Percentiles rank a stretch among this genome's conserved stretches.
These are phyloP conservation scores for Neosilurus hyrtlii DNA, from an alignment of 2,797 vertebrate genomes.

Conservation along the genomic window DNA sequence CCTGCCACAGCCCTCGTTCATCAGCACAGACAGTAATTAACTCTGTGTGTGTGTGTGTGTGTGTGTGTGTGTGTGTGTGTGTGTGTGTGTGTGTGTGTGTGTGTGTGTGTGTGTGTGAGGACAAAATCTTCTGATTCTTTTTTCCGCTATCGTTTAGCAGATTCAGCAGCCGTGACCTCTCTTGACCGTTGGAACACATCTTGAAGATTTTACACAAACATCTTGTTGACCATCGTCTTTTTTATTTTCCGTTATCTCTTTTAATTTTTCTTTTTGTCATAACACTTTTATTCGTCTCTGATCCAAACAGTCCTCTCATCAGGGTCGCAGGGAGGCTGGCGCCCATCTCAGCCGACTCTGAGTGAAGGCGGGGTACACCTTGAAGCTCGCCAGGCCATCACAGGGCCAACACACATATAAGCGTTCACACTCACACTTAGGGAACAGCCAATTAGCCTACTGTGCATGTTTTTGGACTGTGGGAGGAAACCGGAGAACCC, in stretches of 20 bases:
- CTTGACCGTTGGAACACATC: neutral
- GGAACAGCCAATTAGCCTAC: too few species aligned
- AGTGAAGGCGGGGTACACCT: too few species aligned
- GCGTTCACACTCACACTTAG: too few species aligned
- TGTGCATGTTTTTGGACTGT: too few species aligned
- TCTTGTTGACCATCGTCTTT: neutral
- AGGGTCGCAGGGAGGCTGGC: too few species aligned
- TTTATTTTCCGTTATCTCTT: neutral
- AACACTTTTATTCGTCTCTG: neutral
- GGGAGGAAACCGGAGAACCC: too few species aligned
- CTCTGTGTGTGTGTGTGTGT: constrained; percentile 32
- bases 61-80: constrained; percentile 33
- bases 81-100: constrained; percentile 27
- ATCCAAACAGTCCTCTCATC: neutral
- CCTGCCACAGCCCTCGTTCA: constrained; percentile 28
- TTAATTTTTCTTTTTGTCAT: neutral
- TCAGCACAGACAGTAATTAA: constrained; percentile 47
- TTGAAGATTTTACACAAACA: neutral
- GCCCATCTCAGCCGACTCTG: too few species aligned
- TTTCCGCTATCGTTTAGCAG: constrained; percentile 33
- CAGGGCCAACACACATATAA: too few species aligned
- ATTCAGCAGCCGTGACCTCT: neutral
- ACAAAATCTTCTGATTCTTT: constrained; percentile 38
- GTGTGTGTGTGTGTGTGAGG: constrained; percentile 1
- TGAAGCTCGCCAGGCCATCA: too few species aligned